phyloP scores from a whole-genome alignment of 1,140 invertebrate genomes.

The Drosophila arawakana region DNA sequence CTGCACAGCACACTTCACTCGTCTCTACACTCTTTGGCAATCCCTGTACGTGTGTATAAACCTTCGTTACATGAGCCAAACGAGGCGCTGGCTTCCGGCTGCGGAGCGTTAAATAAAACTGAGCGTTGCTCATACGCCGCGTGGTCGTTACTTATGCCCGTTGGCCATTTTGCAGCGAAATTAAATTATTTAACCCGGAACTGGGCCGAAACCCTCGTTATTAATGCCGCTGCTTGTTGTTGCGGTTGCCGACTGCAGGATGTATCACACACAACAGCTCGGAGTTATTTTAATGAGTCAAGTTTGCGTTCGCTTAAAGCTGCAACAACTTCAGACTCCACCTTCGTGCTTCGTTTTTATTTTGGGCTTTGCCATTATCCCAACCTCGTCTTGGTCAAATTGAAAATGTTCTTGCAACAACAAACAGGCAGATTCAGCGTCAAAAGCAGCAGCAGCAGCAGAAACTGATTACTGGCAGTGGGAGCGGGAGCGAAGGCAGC shows the following conservation, averaged over 20 bases:
- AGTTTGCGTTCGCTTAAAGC: slow-evolving; percentile 65
- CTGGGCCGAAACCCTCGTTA: slow-evolving; percentile 63
- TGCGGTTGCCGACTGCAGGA: slow-evolving; percentile 53
- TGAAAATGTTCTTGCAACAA: slow-evolving; percentile 66
- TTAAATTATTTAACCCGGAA: slow-evolving; percentile 83
- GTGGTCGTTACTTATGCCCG: slow-evolving; percentile 77
- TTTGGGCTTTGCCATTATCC: background rate
- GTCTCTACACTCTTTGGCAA: background rate
- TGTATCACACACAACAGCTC: slow-evolving; percentile 75
- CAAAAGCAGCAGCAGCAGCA: slow-evolving; percentile 18
- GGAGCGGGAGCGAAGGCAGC: background rate
- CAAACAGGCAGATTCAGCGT: slow-evolving; percentile 10
- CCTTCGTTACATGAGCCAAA: slow-evolving; percentile 48
- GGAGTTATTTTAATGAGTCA: slow-evolving; percentile 79
- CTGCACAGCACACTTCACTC: background rate
- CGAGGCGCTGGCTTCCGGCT: slow-evolving; percentile 76
- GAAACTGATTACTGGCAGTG: slow-evolving; percentile 17
- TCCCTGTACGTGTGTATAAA: slow-evolving; percentile 11
- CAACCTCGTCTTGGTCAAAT: slow-evolving; percentile 56
- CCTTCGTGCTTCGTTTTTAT: background rate
- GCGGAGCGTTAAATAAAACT: slow-evolving; percentile 79
- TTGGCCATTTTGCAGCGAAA: slow-evolving; percentile 77
- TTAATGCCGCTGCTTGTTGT: slow-evolving; percentile 31
- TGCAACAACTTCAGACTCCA: slow-evolving; percentile 20
- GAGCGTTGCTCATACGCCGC: slow-evolving; percentile 78